These are phyloP conservation scores for Elephas maximus DNA, from an alignment of 2,113 vertebrate species.

Conservation along the genomic window DNA sequence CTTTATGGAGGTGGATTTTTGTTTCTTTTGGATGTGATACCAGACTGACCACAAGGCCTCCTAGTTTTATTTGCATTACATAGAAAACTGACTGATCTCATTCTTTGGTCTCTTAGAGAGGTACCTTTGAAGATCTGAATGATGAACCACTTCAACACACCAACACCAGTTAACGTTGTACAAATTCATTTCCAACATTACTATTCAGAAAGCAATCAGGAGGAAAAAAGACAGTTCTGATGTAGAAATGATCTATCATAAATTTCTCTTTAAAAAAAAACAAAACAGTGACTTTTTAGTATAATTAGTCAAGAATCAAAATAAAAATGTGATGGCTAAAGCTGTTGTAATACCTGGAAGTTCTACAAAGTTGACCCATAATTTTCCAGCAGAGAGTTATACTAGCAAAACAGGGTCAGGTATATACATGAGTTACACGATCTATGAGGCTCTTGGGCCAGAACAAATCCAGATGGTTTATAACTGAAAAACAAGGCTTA, in stretches of 20 bases:
- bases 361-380: slow-evolving; percentile 14
- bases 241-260: background rate
- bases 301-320: slow-evolving; percentile 36
- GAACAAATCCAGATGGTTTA: slow-evolving; percentile 62
- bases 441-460: slow-evolving; percentile 49
- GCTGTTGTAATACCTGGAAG: background rate
- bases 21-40: background rate
- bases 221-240: background rate
- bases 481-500: slow-evolving; percentile 63
- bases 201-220: background rate
- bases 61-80: background rate
- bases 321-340: slow-evolving; percentile 46
- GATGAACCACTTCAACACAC: background rate
- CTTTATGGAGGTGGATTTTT: background rate
- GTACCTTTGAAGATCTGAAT: background rate
- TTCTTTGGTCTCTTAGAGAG: background rate
- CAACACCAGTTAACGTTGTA: background rate
- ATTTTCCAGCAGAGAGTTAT: slow-evolving; percentile 35
- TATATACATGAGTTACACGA: background rate
- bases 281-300: background rate
- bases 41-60: background rate
- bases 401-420: slow-evolving; percentile 1
- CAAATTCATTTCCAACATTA: background rate
- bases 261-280: slow-evolving; percentile 5
- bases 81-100: background rate